Percentiles rank a stretch among this genome's conserved stretches.
Evolutionary conservation across 2,888 invertebrate genomes (phyloP).

Genomic region (Oeneis ivallda): DNA sequence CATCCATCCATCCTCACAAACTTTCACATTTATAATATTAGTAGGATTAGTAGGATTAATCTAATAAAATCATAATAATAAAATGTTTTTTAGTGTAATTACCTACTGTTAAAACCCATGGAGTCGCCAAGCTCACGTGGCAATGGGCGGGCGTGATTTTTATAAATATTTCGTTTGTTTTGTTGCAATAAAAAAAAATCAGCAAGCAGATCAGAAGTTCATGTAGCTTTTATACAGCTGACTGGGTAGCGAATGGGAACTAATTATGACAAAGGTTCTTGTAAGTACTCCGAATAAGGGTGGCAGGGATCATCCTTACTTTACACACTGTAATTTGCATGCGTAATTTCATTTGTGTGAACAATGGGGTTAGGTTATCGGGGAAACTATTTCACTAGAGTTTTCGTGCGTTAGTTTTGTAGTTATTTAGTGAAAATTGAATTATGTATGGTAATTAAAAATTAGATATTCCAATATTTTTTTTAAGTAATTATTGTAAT

Average conservation of each 20-base stretch:
- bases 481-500: no score
- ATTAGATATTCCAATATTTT: no score
- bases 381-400: not conserved
- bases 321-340: slow-evolving; percentile 17
- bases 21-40: no score
- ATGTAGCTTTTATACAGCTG: slow-evolving; percentile 10
- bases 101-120: no score
- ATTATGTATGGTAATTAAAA: no score
- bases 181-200: not conserved
- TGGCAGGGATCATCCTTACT: slow-evolving; percentile 12
- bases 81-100: no score
- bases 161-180: no score
- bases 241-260: slow-evolving; percentile 11
- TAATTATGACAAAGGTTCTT: slow-evolving; percentile 19
- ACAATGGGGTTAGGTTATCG: slow-evolving; percentile 25
- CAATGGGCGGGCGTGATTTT: no score
- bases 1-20: no score
- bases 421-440: not conserved
- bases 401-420: slow-evolving; percentile 1
- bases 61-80: no score
- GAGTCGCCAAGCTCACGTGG: no score
- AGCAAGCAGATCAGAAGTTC: not conserved
- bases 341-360: slow-evolving; percentile 21
- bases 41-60: no score
- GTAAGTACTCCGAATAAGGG: not conserved